phyloP scores from a whole-genome alignment of 1,140 invertebrate genomes.

The Nomia melanderi region DNA sequence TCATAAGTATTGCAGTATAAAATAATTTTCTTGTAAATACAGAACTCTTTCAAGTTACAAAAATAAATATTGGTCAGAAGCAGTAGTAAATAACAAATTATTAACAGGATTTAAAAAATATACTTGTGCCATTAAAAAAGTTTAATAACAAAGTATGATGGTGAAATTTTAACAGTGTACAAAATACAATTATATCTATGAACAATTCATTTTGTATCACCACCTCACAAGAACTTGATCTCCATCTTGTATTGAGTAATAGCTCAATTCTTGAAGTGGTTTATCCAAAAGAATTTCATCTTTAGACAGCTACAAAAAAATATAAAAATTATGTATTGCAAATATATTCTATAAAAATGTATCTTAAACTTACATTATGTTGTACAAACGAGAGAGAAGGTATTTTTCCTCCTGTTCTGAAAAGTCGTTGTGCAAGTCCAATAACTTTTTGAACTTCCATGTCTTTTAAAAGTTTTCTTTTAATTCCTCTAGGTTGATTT shows the following conservation, averaged over 20 bases:
- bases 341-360: conserved; percentile 76
- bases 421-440: conserved; percentile 87
- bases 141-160: conserved; percentile 79
- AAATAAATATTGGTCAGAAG: not conserved
- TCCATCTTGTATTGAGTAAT: conserved; percentile 92
- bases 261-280: conserved; percentile 89
- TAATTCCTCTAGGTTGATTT: conserved; percentile 81
- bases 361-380: conserved; percentile 79
- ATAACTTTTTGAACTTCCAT: conserved; percentile 92
- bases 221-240: conserved; percentile 89
- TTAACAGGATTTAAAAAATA: conserved; percentile 27
- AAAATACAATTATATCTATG: conserved; percentile 67
- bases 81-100: not conserved
- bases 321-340: conserved; percentile 80
- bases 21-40: conserved; percentile 24
- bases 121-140: conserved; percentile 74
- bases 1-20: conserved; percentile 15
- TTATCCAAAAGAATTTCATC: conserved; percentile 90
- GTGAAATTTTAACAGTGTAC: conserved; percentile 76
- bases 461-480: conserved; percentile 87
- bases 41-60: conserved; percentile 21
- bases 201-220: conserved; percentile 78
- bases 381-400: conserved; percentile 81
- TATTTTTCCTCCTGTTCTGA: conserved; percentile 81
- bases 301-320: conserved; percentile 82